Evolutionary conservation across 2,888 invertebrate genomes (phyloP), one percentile per base, ranked within the genome.

Genomic region (Dusona sp.): DNA sequence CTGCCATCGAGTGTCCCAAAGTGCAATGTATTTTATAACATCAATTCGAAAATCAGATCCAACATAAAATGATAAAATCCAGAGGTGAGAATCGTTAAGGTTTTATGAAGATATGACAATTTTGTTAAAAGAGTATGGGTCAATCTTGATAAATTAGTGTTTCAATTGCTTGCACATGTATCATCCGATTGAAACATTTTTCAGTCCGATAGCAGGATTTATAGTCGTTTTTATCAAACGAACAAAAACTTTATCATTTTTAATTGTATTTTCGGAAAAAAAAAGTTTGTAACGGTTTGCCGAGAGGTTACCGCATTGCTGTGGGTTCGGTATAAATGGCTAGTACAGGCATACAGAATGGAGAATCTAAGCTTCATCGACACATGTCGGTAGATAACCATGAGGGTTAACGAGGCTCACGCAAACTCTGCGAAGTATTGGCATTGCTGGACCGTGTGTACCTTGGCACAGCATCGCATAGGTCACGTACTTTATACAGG

Each of bases 331-430:
- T 29, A 61, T 25, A 61, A 29, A 42, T 7, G 11, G 29, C 57
- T 16, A 61, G 57, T 29, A 67, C 67, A 11, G 42, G 13, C 67
- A 13, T 38, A 38, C 3, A 22, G n/a, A 70, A 16, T 70, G 48
- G 25, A 42, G 16, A 51, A 48, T 70, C 36, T 33, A 61, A 16
- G 29, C 29, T 61, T 54, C 38, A 75, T 75, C 54, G 61, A 75
- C 75, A 64, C 61, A 45, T 64, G 68, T 48, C 54, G 25, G 67
- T 36, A 29, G 54, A 79, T 68, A 68, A 79, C 67, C 54, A 68
- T 54, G 19, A 45, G 54, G 54, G 33, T 78, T 82, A 82, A 82
- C 77, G 64, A 82, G 75, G 48, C 54, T 73, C 81, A 74, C 38
- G 81, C 70, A 70, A 51, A 25, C 25, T 29, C 64, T 75, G 42